Percentiles rank a stretch among this genome's conserved stretches.
Evolutionary conservation across 2,113 vertebrate species (phyloP).

Genomic region (Phrynosoma platyrhinos): DNA sequence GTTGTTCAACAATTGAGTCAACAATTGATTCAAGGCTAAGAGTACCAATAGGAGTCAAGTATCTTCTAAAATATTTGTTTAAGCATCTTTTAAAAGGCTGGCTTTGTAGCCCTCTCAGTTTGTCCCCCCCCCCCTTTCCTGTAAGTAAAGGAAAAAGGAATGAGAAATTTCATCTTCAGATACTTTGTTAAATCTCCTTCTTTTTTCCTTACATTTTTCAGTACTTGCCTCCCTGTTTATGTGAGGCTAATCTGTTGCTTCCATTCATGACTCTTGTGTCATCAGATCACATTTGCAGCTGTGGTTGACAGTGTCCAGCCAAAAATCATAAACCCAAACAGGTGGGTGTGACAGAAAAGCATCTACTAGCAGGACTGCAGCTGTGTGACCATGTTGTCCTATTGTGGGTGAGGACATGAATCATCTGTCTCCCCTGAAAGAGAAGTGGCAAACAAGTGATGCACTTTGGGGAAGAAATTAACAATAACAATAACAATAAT

Average conservation of each 20-base stretch:
- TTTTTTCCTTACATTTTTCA: constrained; percentile 62
- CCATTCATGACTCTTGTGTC: constrained; percentile 31
- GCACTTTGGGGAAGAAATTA: constrained; percentile 6
- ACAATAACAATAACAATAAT: not conserved
- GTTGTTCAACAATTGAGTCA: too few species aligned
- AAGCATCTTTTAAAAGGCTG: too few species aligned
- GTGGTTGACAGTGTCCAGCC: constrained; percentile 1
- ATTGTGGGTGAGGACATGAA: constrained; percentile 38
- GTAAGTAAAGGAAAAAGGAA: not conserved
- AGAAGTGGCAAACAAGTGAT: not conserved
- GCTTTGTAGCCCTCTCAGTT: too few species aligned
- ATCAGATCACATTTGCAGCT: constrained; percentile 34
- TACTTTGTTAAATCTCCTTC: constrained; percentile 36
- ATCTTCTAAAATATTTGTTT: too few species aligned
- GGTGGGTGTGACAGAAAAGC: constrained; percentile 34
- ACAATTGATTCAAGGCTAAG: too few species aligned
- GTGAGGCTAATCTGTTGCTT: constrained; percentile 29
- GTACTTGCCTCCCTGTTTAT: constrained; percentile 16
- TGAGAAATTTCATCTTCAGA: constrained; percentile 11
- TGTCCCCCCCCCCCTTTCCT: not conserved
- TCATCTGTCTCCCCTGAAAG: not conserved
- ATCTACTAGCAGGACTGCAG: constrained; percentile 36
- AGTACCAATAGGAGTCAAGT: too few species aligned
- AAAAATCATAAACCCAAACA: constrained; percentile 36
- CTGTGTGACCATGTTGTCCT: constrained; percentile 20